Evolutionary conservation across 2,113 vertebrate species (phyloP), one percentile per base, ranked within the genome.

Genomic region (Spea multiplicata): DNA sequence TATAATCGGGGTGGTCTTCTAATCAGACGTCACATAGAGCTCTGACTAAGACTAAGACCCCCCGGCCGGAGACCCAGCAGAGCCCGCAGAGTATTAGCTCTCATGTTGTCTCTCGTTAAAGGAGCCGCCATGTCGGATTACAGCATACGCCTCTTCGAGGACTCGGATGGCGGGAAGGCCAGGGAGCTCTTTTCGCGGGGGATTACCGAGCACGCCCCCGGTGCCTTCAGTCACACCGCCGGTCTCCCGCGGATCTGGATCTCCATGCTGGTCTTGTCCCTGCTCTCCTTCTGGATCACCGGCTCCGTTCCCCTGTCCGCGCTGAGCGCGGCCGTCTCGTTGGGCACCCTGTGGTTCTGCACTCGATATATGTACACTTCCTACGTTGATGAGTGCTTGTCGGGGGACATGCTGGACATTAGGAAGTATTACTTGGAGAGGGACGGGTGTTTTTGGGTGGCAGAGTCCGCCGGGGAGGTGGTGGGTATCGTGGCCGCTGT

Each of bases 91-190:
- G 52, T 64, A 16, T 30, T 13, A 64, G 5, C 4, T 30, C 4
- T 30, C 13, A 13, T 64, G 3, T 13, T 13, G 6, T 64, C 13
- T n/a, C 30, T 30, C 5, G 8, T n/a, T 5, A 30, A 6, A 17
- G 61, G 61, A 13, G 6, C 3, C 61, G 30, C 4, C 47, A 85
- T 86, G 85, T 86, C 83, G 0, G 76, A 78, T 2, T 86, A 72
- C 84, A 68, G 44, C 72, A 83, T 89, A 82, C 86, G 88, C 0
- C 83, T 10, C 13, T 89, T 85, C 53, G 81, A 79, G 16, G 86
- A 87, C 0, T 65, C 78, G 14, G 88, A 89, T 81, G 84, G 75
- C 0, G 78, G 82, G 0, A 30, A 50, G 0, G 84, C 78, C 13
- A 73, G 85, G 10, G 17, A 66, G 0, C 64, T 88, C 1, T 87